Conservation (phyloP, 1,140 invertebrate genomes). For the Rhopalosiphum maidis region DNA sequence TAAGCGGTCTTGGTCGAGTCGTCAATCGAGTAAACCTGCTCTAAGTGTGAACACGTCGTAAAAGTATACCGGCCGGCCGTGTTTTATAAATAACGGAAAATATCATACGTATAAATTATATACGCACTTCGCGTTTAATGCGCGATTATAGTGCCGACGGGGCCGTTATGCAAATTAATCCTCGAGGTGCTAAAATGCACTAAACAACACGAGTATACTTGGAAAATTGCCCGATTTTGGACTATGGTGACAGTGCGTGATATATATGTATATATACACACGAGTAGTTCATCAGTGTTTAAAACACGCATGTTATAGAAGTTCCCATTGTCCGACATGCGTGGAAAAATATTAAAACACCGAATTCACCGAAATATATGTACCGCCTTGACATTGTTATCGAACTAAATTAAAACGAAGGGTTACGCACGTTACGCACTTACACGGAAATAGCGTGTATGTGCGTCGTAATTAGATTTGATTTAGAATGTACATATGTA, state of each 20-base stretch:
- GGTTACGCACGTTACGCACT: background rate
- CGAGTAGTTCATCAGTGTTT: background rate
- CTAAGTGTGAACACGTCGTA: background rate
- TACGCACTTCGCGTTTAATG: background rate
- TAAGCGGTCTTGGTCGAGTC: background rate
- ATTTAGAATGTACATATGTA: background rate
- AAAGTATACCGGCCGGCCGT: background rate
- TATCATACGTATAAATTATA: background rate
- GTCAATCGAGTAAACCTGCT: background rate
- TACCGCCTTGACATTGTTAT: background rate
- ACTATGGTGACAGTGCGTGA: background rate
- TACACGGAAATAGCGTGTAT: background rate
- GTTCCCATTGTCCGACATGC: background rate
- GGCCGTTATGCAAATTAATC: slow-evolving; percentile 13
- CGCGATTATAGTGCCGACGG: background rate
- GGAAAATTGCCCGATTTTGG: background rate
- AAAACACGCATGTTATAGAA: background rate
- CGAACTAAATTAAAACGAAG: background rate
- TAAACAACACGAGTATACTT: background rate
- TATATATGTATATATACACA: background rate
- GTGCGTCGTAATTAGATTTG: background rate
- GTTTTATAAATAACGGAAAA: background rate
- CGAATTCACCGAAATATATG: background rate
- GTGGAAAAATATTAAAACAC: background rate
- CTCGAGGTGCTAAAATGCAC: background rate